These are phyloP conservation scores for Monomorium pharaonis DNA, from an alignment of 1,140 invertebrate species.

Conservation along the genomic window DNA sequence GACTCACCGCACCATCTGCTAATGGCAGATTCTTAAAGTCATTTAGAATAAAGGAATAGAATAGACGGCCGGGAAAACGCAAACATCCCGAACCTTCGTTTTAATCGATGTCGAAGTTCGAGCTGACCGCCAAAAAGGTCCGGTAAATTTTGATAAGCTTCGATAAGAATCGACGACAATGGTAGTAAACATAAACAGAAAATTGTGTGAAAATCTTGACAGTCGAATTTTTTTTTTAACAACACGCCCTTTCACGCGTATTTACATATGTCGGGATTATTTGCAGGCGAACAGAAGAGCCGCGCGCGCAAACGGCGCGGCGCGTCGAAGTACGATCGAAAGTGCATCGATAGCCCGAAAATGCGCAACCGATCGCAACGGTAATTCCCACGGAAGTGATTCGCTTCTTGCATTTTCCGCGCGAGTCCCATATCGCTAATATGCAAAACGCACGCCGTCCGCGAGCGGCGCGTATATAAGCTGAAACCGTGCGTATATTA, in stretches of 20 bases:
- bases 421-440: background rate
- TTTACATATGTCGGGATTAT: background rate
- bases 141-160: background rate
- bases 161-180: background rate
- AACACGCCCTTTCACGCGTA: background rate
- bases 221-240: background rate
- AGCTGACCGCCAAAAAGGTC: background rate
- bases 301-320: background rate
- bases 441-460: background rate
- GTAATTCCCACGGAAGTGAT: conserved; percentile 21
- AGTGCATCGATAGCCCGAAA: background rate
- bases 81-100: conserved; percentile 37
- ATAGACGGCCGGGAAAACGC: background rate
- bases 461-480: background rate
- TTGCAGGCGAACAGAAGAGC: background rate
- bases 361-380: background rate
- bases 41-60: background rate
- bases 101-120: background rate
- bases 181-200: background rate
- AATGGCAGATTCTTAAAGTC: too few species aligned
- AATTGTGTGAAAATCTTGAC: background rate
- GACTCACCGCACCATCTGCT: too few species aligned
- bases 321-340: background rate
- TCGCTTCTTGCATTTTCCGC: conserved; percentile 35
- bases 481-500: conserved; percentile 1